A percentile compares a stretch with the other conserved stretches of the same genome.
These are phyloP conservation scores for Cosmorhoe ocellata DNA, from an alignment of 2,888 invertebrate genomes.

Conservation along the genomic window DNA sequence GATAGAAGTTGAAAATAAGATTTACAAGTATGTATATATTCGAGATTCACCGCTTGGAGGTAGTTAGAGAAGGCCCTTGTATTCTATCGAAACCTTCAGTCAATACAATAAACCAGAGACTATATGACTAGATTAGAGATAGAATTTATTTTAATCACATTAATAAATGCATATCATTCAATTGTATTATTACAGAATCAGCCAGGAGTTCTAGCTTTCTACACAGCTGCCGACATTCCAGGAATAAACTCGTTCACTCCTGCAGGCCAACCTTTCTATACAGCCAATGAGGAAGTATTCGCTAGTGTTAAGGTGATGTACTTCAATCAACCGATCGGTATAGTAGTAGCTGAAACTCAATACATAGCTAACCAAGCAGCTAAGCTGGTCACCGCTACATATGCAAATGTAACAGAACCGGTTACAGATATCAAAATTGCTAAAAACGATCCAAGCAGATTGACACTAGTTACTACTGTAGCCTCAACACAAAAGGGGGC, in stretches of 20 bases:
- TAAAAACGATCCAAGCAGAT: constrained; percentile 46
- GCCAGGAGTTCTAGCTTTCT: constrained; percentile 84
- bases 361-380: constrained; percentile 80
- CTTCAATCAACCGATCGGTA: constrained; percentile 57
- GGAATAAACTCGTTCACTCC: constrained; percentile 49
- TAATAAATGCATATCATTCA: no score
- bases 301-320: constrained; percentile 48
- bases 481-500: not conserved
- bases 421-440: constrained; percentile 44
- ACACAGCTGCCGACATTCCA: constrained; percentile 85
- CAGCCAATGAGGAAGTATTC: no score
- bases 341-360: constrained; percentile 82
- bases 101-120: no score
- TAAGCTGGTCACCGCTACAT: constrained; percentile 79
- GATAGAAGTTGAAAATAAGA: no score
- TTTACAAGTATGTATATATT: no score
- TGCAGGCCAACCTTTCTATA: no score
- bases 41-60: no score
- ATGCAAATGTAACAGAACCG: constrained; percentile 63
- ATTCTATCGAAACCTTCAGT: no score
- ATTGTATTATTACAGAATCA: constrained; percentile 43
- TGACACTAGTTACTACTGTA: constrained; percentile 20
- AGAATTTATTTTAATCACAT: no score
- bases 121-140: no score
- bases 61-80: no score